Base-by-base conservation (phyloP, 2,797 vertebrate species). In the Aldrovandia affinis region DNA sequence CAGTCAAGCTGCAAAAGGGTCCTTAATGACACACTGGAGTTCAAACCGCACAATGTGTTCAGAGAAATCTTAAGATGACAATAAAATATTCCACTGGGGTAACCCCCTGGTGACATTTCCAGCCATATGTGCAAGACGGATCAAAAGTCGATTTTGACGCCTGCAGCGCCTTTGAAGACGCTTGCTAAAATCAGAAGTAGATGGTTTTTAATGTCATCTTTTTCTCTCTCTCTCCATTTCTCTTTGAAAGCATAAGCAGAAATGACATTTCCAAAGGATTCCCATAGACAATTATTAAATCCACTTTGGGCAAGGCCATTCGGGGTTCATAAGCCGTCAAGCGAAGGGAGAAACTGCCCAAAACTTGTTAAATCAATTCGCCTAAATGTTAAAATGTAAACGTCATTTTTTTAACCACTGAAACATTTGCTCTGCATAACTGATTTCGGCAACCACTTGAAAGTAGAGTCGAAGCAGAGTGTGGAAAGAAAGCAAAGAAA, bases 401-500 rank as follows among this genome's bases (percentile, higher is more conserved):
- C 47, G 57, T 15, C 39, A 44, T 33, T 70, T 12, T 55, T 36
- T 30, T 65, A 54, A 80, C 57, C 77, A 54, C 59, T n/a, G 12
- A 84, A 84, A 68, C 44, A 47, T 36, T 55, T n/a, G 10, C 52
- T n/a, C 15, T 75, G 70, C 70, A 42, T 75, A 25, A 75, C 5
- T 25, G 39, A 44, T 47, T 75, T 75, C 1, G 9, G 7, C 44
- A 79, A 63, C 30, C 28, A 59, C 63, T 75, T 33, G 20, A 59
- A 68, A 59, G 65, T 8, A 25, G 44, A 15, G 44, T 55, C 68
- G 9, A 2, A 75, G 20, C 25, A n/a, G 33, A 44, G 22, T 75
- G 70, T 44, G 25, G 18, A 70, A 39, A 39, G 20, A 57, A 39
- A 8, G 20, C 78, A 83, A 85, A 85, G 83, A 20, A 83, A 57